A percentile compares a stretch with the other conserved stretches of the same genome.
Conservation (phyloP, 2,888 invertebrate species). For the Luffia ferchaultella region DNA sequence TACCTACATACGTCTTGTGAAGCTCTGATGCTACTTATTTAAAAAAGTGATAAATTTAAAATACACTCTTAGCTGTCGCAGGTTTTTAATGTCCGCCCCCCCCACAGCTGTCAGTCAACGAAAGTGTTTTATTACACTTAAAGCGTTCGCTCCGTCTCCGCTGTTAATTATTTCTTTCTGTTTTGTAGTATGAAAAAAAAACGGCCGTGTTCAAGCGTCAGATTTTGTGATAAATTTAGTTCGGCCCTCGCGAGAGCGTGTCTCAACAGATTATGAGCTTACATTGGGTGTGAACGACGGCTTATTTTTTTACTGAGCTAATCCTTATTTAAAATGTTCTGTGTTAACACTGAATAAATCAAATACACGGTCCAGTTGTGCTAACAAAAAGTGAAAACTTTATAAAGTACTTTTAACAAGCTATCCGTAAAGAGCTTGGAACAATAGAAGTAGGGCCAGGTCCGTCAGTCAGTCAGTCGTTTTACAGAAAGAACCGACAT, state of each 20-base stretch:
- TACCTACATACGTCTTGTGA: too few relatives aligned
- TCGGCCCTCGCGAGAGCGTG: conserved; percentile 29
- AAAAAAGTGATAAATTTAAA: too few relatives aligned
- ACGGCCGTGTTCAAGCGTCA: conserved; percentile 40
- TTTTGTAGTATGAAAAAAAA: conserved; percentile 24
- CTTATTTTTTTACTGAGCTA: neutral
- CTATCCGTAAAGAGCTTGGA: too few relatives aligned
- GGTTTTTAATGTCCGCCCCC: neutral
- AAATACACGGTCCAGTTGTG: neutral
- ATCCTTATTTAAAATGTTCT: neutral
- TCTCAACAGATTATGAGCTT: conserved; percentile 7
- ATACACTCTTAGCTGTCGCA: conserved; percentile 3
- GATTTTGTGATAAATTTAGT: conserved; percentile 57
- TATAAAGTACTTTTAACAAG: neutral
- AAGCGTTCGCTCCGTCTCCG: conserved; percentile 37
- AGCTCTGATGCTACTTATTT: too few relatives aligned
- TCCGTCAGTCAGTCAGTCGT: neutral
- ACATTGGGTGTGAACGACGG: neutral
- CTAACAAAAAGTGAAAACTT: neutral
- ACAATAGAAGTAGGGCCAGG: too few relatives aligned
- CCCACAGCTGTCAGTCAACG: neutral
- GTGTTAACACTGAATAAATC: neutral
- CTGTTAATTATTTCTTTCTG: conserved; percentile 56
- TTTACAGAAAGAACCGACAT: neutral
- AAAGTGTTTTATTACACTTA: conserved; percentile 53